Conservation (phyloP, 2,113 vertebrate genomes). For the Dunckerocampus dactyliophorus region DNA sequence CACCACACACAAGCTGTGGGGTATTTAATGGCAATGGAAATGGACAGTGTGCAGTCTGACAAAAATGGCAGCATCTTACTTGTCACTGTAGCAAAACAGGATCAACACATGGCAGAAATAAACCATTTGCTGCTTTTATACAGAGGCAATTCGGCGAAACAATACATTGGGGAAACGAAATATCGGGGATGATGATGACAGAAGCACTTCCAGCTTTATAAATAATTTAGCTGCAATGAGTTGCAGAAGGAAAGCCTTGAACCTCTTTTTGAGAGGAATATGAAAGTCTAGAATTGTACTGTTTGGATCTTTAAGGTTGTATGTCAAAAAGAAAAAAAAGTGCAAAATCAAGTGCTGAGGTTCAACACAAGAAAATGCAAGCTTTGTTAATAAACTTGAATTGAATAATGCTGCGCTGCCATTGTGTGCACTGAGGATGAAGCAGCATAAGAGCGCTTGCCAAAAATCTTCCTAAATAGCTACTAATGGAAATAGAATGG, state of each 20-base stretch:
- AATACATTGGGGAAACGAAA: slow-evolving; percentile 41
- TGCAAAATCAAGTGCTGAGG: slow-evolving; percentile 17
- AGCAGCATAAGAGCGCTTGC: slow-evolving; percentile 23
- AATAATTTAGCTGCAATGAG: slow-evolving; percentile 69
- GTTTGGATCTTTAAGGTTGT: slow-evolving; percentile 29
- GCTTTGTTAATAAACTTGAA: slow-evolving; percentile 51
- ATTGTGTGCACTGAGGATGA: slow-evolving; percentile 48
- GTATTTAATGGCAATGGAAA: not conserved
- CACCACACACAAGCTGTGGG: too few relatives aligned
- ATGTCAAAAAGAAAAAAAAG: not conserved
- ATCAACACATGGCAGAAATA: not conserved
- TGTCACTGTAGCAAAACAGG: not conserved
- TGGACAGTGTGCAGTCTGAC: not conserved
- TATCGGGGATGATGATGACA: slow-evolving; percentile 49
- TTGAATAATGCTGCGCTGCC: slow-evolving; percentile 51
- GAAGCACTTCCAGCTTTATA: slow-evolving; percentile 61
- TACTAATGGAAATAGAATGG: slow-evolving; percentile 66
- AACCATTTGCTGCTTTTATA: not conserved
- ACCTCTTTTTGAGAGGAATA: slow-evolving; percentile 52
- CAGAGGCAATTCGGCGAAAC: slow-evolving; percentile 32
- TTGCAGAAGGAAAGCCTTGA: slow-evolving; percentile 38
- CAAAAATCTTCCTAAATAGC: slow-evolving; percentile 57
- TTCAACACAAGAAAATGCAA: slow-evolving; percentile 42
- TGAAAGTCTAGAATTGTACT: slow-evolving; percentile 43
- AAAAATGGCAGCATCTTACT: not conserved